A percentile compares a stretch with the other conserved stretches of the same genome.
Evolutionary conservation across 2,797 vertebrate species (phyloP).

Genomic region (Anniella stebbinsi): DNA sequence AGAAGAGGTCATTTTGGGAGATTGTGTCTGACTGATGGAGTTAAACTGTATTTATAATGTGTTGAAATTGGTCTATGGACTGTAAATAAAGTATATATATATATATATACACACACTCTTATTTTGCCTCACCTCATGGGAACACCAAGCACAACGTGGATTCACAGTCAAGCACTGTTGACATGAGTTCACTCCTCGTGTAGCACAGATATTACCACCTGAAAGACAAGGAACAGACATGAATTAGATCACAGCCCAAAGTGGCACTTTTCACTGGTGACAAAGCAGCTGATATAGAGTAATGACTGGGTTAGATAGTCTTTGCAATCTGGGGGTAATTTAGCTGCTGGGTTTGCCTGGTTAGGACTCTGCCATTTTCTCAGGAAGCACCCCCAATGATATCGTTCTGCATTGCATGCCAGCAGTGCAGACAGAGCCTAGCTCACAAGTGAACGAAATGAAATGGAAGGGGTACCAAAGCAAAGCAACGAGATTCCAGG

Average conservation of each 20-base stretch:
- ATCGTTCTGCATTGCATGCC: too few relatives aligned
- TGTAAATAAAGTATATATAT: too few relatives aligned
- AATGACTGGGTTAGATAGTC: neutral
- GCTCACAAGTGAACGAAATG: too few relatives aligned
- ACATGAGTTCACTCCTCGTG: constrained; percentile 37
- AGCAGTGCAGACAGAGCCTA: too few relatives aligned
- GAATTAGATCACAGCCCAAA: neutral
- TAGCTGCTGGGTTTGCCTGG: neutral
- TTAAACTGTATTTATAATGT: too few relatives aligned
- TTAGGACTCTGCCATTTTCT: neutral
- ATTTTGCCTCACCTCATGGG: constrained; percentile 13
- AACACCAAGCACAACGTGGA: constrained; percentile 40
- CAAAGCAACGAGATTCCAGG: too few relatives aligned
- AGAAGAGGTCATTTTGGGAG: too few relatives aligned
- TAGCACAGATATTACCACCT: constrained; percentile 35
- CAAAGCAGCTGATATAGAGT: neutral
- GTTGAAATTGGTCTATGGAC: too few relatives aligned
- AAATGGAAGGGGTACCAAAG: too few relatives aligned
- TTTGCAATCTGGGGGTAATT: neutral
- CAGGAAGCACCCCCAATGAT: neutral
- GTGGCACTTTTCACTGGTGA: neutral
- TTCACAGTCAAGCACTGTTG: constrained; percentile 34
- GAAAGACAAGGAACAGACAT: neutral
- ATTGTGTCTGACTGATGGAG: too few relatives aligned
- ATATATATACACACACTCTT: neutral